These are phyloP conservation scores for Aleiodes leptofemur DNA, from an alignment of 2,888 invertebrate species.

Conservation along the genomic window DNA sequence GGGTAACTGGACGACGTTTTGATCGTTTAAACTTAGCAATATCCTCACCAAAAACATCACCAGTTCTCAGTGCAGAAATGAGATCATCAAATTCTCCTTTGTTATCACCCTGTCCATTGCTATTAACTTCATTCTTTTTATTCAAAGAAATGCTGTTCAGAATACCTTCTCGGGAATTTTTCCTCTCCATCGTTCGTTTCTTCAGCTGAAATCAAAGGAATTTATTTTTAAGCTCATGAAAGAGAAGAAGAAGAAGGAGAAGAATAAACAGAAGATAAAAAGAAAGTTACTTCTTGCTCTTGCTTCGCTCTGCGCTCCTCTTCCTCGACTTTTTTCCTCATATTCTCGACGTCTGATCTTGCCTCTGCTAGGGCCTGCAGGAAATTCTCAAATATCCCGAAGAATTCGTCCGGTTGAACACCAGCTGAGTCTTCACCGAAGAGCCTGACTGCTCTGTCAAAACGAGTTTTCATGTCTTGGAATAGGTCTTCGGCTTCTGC, in stretches of 20 bases:
- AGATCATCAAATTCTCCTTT: constrained; percentile 97
- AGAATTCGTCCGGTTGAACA: constrained; percentile 94
- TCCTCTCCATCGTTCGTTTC: constrained; percentile 91
- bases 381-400: constrained; percentile 94
- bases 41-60: constrained; percentile 96
- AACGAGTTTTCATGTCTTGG: constrained; percentile 95
- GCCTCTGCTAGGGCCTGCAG: constrained; percentile 89
- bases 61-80: constrained; percentile 94
- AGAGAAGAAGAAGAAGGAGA: constrained; percentile 13
- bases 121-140: constrained; percentile 79
- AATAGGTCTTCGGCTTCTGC: constrained; percentile 95
- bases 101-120: constrained; percentile 78
- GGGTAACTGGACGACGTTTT: constrained; percentile 80
- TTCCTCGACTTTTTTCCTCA: constrained; percentile 88
- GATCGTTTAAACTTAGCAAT: constrained; percentile 93
- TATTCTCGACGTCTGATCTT: constrained; percentile 90
- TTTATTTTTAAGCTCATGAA: neutral
- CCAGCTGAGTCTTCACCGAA: constrained; percentile 93
- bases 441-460: constrained; percentile 90
- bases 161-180: constrained; percentile 86
- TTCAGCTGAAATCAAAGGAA: constrained; percentile 79
- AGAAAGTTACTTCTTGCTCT: constrained; percentile 84
- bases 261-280: constrained; percentile 23
- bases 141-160: constrained; percentile 85
- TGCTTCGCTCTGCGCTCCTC: constrained; percentile 92